Base-by-base conservation (phyloP, 2,888 invertebrate species). In the Caenorhabditis imperialis region DNA sequence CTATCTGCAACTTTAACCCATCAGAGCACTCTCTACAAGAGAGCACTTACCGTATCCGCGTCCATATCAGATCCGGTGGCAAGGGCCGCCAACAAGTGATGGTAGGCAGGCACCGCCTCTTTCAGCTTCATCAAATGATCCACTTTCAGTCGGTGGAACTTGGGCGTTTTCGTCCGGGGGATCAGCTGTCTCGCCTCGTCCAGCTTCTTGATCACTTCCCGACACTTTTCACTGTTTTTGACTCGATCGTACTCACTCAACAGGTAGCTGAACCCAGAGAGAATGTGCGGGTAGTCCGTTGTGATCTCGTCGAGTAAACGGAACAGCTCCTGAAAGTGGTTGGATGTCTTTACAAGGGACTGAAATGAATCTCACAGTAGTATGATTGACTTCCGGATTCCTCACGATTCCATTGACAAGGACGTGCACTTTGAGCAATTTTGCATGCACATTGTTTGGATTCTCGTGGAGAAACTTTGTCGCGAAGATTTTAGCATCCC, bases 371-470 rank as follows among this genome's bases (percentile, higher is more conserved):
- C 33, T 42, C 48, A 65, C 65, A 20, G 57, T 48, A 2, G 70
- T 30, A n/a, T 71, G 61, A 44, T 55, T 55, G 5, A 35, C 37
- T 1, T 61, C 70, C 0, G 61, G 55, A 35, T 54, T 61, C 18
- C 70, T 45, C 14, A 20, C 44, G n/a, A 55, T 50, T 57, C 62
- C 60, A n/a, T 60, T 73, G 1, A 73, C 60, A 2, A 74, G 20
- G 0, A 67, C 67, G 30, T 74, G 74, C 1, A 67, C 57, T 55
- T 74, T 74, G 14, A 74, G 61, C 14, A 74, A 20, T n/a, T 74
- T 74, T 10, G 67, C 74, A 8, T 74, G 54, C 4, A 74, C 50
- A 27, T 55, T 50, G 4, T 48, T 22, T 4, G 55, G 74, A 35
- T 67, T 61, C 5, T 37, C 27, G 33, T 48, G 57, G 16, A 67